Percentiles rank a stretch among this genome's conserved stretches.
phyloP scores from a whole-genome alignment of 2,797 vertebrate genomes.

The Staurois parvus region DNA sequence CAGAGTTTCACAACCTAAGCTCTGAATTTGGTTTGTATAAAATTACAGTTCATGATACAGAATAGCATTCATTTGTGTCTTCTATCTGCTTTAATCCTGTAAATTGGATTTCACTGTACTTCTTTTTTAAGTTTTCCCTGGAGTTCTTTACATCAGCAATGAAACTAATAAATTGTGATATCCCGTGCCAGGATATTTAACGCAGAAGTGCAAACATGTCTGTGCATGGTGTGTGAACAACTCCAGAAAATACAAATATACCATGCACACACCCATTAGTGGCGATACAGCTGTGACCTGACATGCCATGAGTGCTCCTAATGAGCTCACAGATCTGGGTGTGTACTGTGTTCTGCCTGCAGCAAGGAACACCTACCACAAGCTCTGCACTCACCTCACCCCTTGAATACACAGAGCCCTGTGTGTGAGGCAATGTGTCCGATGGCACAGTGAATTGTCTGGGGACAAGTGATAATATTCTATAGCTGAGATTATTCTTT shows the following conservation, averaged over 20 bases:
- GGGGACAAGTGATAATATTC: not conserved
- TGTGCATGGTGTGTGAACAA: slow-evolving; percentile 11
- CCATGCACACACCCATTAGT: slow-evolving; percentile 19
- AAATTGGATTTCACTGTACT: no score
- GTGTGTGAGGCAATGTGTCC: not conserved
- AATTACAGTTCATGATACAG: no score
- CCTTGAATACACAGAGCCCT: not conserved
- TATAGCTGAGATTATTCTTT: not conserved
- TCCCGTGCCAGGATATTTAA: not conserved
- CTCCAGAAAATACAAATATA: slow-evolving; percentile 12
- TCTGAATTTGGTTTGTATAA: no score
- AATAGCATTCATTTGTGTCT: no score
- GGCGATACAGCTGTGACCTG: slow-evolving; percentile 13
- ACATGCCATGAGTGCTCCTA: not conserved
- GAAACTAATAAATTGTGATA: no score
- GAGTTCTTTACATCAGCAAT: not conserved
- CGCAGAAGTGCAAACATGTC: slow-evolving; percentile 5
- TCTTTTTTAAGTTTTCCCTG: no score
- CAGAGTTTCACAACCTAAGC: no score
- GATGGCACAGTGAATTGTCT: not conserved
- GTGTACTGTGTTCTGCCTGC: not conserved
- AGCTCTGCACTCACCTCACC: not conserved
- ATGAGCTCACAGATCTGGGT: slow-evolving; percentile 28
- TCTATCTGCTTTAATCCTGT: no score
- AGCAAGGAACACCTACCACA: not conserved